Evolutionary conservation across 2,113 vertebrate species (phyloP).

Genomic region (Pycnonotus jocosus): DNA sequence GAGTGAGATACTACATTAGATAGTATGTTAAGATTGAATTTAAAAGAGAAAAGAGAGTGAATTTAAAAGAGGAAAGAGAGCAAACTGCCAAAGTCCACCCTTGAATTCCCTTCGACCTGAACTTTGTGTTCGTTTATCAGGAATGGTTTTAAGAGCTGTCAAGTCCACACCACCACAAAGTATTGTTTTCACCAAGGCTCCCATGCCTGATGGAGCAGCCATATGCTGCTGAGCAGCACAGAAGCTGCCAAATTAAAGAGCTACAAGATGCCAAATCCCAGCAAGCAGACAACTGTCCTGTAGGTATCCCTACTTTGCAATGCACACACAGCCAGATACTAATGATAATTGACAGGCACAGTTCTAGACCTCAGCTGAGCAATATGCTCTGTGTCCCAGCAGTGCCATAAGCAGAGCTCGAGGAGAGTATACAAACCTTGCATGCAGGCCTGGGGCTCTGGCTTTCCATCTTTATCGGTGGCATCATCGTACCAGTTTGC

Average conservation of each 20-base stretch:
- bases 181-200: neutral
- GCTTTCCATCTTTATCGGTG: neutral
- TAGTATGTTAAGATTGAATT: neutral
- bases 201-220: neutral
- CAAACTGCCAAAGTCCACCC: neutral
- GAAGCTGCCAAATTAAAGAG: neutral
- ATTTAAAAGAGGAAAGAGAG: neutral
- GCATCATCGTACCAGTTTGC: neutral
- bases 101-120: neutral
- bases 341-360: neutral
- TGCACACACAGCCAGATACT: neutral
- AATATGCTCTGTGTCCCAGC: neutral
- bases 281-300: neutral
- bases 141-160: neutral
- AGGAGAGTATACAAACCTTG: neutral
- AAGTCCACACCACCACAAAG: neutral
- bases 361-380: neutral
- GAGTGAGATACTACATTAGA: neutral
- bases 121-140: neutral
- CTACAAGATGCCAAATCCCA: neutral
- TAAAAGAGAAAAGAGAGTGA: neutral
- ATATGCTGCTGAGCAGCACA: neutral
- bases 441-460: neutral
- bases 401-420: neutral
- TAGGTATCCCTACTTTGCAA: neutral